Conservation (phyloP, 1,140 invertebrate genomes). For the Zaprionus africanus region DNA sequence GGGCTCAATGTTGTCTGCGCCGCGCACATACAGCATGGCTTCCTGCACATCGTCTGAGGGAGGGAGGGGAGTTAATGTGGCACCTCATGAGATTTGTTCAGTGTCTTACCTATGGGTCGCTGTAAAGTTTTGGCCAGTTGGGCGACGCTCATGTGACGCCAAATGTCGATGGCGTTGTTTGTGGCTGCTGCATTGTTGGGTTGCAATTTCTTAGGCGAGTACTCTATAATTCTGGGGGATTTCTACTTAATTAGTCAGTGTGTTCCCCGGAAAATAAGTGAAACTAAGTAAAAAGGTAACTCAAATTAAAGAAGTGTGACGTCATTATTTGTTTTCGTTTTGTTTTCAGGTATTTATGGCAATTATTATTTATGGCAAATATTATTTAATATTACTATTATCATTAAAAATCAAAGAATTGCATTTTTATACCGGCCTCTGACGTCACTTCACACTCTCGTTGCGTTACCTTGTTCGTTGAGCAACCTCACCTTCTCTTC, state of each 20-base stretch:
- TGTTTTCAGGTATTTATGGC: no score
- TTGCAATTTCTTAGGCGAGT: slow-evolving; percentile 84
- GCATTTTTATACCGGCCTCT: neutral
- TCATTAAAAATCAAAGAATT: neutral
- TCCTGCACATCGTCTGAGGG: slow-evolving; percentile 89
- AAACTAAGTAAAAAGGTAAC: no score
- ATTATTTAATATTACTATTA: neutral
- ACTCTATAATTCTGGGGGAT: slow-evolving; percentile 85
- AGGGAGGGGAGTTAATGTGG: neutral
- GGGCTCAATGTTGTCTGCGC: slow-evolving; percentile 85
- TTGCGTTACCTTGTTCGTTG: slow-evolving; percentile 42
- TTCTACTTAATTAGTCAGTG: slow-evolving; percentile 84
- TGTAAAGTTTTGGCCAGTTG: slow-evolving; percentile 88
- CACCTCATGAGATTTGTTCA: neutral
- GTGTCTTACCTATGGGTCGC: slow-evolving; percentile 74
- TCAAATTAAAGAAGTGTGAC: neutral
- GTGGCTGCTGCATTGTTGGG: slow-evolving; percentile 77
- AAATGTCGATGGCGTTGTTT: slow-evolving; percentile 86
- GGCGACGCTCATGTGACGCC: slow-evolving; percentile 91
- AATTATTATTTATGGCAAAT: neutral
- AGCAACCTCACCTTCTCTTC: slow-evolving; percentile 84
- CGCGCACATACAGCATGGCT: slow-evolving; percentile 88
- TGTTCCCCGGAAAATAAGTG: slow-evolving; percentile 16
- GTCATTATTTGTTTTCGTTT: neutral
- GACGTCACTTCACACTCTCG: slow-evolving; percentile 2